Evolutionary conservation across 37 sponge, comb jelly and placozoan genomes (phyloP).

Genomic region (Aplysina aerophoba): DNA sequence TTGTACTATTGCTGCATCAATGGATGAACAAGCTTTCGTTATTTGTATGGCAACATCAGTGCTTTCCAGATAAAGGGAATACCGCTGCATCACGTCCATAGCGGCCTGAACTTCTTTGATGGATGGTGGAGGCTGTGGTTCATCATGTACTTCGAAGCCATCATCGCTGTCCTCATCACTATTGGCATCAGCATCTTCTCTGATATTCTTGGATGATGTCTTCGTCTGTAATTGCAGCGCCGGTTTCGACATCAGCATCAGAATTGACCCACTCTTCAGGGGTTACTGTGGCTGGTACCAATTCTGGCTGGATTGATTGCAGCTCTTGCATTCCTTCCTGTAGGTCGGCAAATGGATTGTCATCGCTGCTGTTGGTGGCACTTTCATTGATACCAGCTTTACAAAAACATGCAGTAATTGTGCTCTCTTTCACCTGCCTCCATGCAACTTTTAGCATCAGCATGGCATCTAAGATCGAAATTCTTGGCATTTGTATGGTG

Average conservation of each 20-base stretch:
- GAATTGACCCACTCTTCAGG: slow-evolving; percentile 9
- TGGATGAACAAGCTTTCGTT: slow-evolving; percentile 28
- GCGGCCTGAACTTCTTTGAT: slow-evolving; percentile 10
- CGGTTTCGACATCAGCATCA: slow-evolving; percentile 4
- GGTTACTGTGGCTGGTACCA: slow-evolving; percentile 1
- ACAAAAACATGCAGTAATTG: no score
- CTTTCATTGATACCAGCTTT: slow-evolving; percentile 7
- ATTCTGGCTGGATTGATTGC: slow-evolving; percentile 6
- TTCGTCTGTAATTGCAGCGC: background rate
- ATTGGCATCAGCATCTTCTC: slow-evolving; percentile 4
- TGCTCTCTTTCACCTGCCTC: no score
- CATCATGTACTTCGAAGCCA: background rate
- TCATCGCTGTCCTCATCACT: slow-evolving; percentile 9
- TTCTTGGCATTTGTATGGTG: no score
- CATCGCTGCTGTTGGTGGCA: slow-evolving; percentile 1
- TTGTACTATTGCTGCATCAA: slow-evolving; percentile 34
- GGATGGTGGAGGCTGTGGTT: slow-evolving; percentile 5
- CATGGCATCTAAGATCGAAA: no score
- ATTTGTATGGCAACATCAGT: slow-evolving; percentile 29
- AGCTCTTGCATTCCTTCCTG: background rate
- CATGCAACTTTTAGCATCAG: no score
- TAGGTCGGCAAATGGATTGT: background rate
- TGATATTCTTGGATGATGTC: slow-evolving; percentile 3
- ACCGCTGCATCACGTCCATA: slow-evolving; percentile 30
- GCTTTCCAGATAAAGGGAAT: slow-evolving; percentile 27